Base-by-base conservation (phyloP, 2,113 vertebrate species). In the Numida meleagris region DNA sequence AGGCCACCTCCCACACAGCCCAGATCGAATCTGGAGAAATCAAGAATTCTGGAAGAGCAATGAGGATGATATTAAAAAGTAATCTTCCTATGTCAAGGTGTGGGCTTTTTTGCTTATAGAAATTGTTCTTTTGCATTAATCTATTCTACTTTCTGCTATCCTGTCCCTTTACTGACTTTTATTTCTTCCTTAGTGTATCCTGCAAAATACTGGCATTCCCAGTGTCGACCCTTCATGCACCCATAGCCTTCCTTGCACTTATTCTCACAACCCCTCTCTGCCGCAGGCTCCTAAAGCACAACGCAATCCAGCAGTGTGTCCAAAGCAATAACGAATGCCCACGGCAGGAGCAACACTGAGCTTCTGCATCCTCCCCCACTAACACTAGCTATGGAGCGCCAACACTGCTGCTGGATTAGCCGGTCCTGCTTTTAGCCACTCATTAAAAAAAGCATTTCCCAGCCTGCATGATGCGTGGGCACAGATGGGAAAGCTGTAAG, bases 271-370 rank as follows among this genome's bases (percentile, higher is more conserved):
- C 48, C 10, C 18, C 14, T 24, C 21, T 40, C 70, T 27, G 16
- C 8, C 2, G 4, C 10, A 21, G 20, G 29, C 65, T 55, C 63
- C 61, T 23, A 48, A 73, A 70, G 27, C 59, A 65, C 5, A 5
- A 13, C 33, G 31, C 27, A 21, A 33, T 5, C 7, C 55, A 57
- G 4, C 1, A 0, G 4, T 51, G 50, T 46, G 17, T 36, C 18
- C 16, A 40, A 48, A 57, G 3, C 48, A 70, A 38, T 27, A 25
- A n/a, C 38, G 38, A n/a, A 67, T 27, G 3, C 2, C 14, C 36
- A 33, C 0, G 5, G 12, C 24, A 81, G 31, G 46, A 67, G 8
- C 29, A 51, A n/a, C 34, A 25, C 0, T 10, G 40, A 16, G 29
- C 15, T 50, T 10, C 74, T 55, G 46, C 46, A 34, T 27, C 34